Base-by-base conservation (phyloP, 2,888 invertebrate species). In the Dendrolimus pini region DNA sequence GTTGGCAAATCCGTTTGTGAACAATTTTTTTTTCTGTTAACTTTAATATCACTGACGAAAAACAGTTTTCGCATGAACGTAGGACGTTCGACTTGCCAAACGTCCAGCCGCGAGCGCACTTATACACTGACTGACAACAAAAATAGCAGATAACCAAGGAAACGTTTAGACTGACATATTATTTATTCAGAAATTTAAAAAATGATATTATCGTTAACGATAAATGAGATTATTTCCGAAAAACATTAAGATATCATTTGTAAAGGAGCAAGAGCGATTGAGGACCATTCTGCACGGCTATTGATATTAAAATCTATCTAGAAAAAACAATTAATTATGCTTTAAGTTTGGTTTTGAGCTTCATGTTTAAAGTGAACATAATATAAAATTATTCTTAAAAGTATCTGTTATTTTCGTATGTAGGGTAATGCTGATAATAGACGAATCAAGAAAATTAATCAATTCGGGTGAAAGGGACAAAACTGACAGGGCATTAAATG, bases 91-190 rank as follows among this genome's bases (percentile, higher is more conserved):
- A 55, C 54, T 64, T 61, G 63, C 55, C 65, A 63, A 56, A 67
- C 83, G 84, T 75, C 72, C 71, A 67, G 66, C 61, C 80, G 65
- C 71, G 69, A 70, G 68, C 75, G 75, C 68, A 68, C 67, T 68
- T 72, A 72, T 72, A 65, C 64, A 77, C 75, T 66, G 72, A 82
- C 83, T 83, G 81, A 81, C 78, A 75, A 75, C 77, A 63, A 77
- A 83, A 82, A 82, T 78, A 82, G 75, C 75, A 68, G 77, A 80
- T 80, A 82, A 77, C 71, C 61, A 67, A 71, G 74, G 72, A 80
- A 80, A 78, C 74, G 70, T 61, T 41, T 62, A 62, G 55, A 62
- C 63, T 65, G 66, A 65, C 67, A 71, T 69, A 76, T 74, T 73
- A 68, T 70, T 75, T 69, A 71, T 65, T 65, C 58, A 60, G 62